Conservation (phyloP, 2,113 vertebrate genomes). For the Cervus canadensis region DNA sequence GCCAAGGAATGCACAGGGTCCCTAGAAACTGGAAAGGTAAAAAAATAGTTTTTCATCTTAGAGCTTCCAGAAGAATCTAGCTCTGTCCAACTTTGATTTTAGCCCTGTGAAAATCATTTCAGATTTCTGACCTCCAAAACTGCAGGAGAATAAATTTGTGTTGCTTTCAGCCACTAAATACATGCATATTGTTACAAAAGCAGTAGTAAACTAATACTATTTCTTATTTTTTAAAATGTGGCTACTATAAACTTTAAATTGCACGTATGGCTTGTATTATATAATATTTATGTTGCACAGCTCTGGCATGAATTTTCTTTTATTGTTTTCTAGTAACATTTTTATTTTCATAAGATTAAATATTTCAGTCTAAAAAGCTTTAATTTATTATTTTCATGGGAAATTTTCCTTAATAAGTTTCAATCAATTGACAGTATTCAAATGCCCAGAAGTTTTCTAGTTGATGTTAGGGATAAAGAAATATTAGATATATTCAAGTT, state of each 20-base stretch:
- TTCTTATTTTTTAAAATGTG: background rate
- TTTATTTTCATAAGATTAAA: background rate
- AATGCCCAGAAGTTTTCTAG: background rate
- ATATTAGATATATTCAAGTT: background rate
- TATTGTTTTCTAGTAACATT: background rate
- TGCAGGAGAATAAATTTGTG: background rate
- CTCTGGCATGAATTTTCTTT: background rate
- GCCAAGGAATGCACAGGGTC: background rate
- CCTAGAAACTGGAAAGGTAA: background rate
- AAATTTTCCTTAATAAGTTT: background rate
- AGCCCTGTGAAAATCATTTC: background rate
- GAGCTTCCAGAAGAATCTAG: background rate
- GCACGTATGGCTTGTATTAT: background rate
- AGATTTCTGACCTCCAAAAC: background rate
- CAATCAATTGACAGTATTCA: background rate
- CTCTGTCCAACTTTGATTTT: background rate
- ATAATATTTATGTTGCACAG: background rate
- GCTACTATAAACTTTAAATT: background rate
- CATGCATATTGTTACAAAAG: background rate
- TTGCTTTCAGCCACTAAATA: background rate
- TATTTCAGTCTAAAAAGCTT: conserved; percentile 8
- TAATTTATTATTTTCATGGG: background rate
- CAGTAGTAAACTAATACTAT: background rate
- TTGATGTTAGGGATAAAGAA: background rate
- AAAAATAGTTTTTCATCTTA: background rate